Evolutionary conservation across 2,888 invertebrate species (phyloP), one percentile per base, ranked within the genome.

Genomic region (Zeuzera pyrina): DNA sequence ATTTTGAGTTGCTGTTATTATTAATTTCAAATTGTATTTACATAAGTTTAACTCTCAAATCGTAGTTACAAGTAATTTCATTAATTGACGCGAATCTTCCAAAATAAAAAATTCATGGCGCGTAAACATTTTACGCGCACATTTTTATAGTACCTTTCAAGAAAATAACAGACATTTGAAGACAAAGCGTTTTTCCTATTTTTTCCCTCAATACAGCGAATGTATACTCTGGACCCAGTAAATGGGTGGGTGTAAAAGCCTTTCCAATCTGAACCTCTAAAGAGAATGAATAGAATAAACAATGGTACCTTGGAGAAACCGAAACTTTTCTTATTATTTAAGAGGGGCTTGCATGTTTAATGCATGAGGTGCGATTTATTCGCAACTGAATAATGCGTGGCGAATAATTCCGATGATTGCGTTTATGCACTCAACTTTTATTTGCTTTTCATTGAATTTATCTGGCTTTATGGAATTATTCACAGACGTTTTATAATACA

Each of bases 261-360:
- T 77, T 76, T 77, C 72, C 79, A 79, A 79, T 79, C 78, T 72
- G 67, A 62, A 58, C 67, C 62, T 65, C 64, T 64, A 37, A 37
- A 41, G 36, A 34, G 59, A 67, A 67, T 68, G 70, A 76, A 72
- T 67, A 58, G 66, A 65, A 71, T 77, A 73, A 72, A 76, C 72
- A 78, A 73, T 69, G 59, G 67, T 57, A 65, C 68, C 66, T 69
- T 54, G 41, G 60, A 52, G 58, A 41, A 52, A 49, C 49, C 54
- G 51, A 64, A 69, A 68, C 53, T 66, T 70, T 70, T 66, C 71
- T 73, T 78, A 79, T 79, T 77, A 78, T 79, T 79, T 73, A 78
- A 71, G 72, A 68, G 67, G 60, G n/a, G 49, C 56, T 47, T 48
- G 51, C 49, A 78, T 79, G 78, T 76, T 73, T 79, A 74, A 79